Evolutionary conservation across 2,888 invertebrate species (phyloP), one percentile per base, ranked within the genome.

Genomic region (Microctonus hyperodae): DNA sequence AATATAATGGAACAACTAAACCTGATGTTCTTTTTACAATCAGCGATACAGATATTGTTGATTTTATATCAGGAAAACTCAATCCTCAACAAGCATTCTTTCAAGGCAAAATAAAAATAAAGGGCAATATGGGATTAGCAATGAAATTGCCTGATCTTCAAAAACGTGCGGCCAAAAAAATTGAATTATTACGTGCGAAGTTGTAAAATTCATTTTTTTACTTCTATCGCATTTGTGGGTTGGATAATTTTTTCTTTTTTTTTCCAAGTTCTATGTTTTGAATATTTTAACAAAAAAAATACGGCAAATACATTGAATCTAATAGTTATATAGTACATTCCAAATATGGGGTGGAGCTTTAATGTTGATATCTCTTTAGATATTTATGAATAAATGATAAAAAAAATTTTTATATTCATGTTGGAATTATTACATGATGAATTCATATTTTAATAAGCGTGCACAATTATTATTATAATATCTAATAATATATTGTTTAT

Each of bases 1-100:
- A 90, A 16, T 95, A 91, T 79, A 91, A 93, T 77, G 92, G 93
- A 40, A 90, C 86, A 79, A 83, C 86, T 0, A 96, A 96, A 85
- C 92, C 95, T 4, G 96, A 97, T 76, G 95, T 96, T 0, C 93
- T 92, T 0, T 93, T 98, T 79, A 92, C 92, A 0, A 90, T 98
- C 73, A 92, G 90, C 78, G 98, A 98, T 81, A 91, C 90, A 0
- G 96, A 97, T 81, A 90, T 98, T 4, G 88, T 92, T 5, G 94
- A 95, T 74, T 87, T 98, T 64, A 92, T 98, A 78, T 89, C 92
- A 1, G 97, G 97, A 0, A 94, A 95, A 84, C 86, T 98, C 69
- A 96, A 97, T 83, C 95, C 95, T 0, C 97, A 98, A 83, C 96
- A 96, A 84, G 97, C 97, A 1, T 96, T 95, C 85, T 95, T 95